Evolutionary conservation across 92 coral and sea anemone genomes (phyloP).

Genomic region (Actinernus sp.): DNA sequence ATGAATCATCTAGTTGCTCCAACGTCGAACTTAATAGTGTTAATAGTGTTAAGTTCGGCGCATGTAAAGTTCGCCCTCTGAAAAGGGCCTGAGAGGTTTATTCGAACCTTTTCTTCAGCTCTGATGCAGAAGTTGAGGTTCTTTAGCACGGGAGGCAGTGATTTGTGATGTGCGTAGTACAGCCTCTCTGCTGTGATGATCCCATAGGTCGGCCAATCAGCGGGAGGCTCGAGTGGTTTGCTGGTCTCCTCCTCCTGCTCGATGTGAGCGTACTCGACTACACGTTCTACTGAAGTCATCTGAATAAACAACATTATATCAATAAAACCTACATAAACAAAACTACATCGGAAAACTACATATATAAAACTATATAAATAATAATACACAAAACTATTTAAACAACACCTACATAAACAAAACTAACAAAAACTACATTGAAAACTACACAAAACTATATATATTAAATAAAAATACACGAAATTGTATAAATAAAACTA

Average conservation of each 20-base stretch:
- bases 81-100: too few species aligned
- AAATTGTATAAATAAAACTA: too few species aligned
- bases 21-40: too few species aligned
- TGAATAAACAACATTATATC: conserved; percentile 11
- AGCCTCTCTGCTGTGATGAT: conserved; percentile 83
- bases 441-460: too few species aligned
- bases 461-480: too few species aligned
- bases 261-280: conserved; percentile 80
- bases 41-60: neutral
- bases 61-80: neutral
- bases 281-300: conserved; percentile 99
- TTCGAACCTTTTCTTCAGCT: conserved; percentile 88
- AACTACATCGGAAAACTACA: too few species aligned
- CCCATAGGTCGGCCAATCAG: conserved; percentile 88
- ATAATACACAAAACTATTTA: neutral
- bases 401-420: neutral
- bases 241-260: conserved; percentile 79
- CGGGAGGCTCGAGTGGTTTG: conserved; percentile 58
- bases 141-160: conserved; percentile 80
- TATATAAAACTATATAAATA: neutral
- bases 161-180: conserved; percentile 80
- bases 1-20: too few species aligned
- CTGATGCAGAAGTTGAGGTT: conserved; percentile 74
- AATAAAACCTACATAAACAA: neutral
- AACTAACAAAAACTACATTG: neutral